phyloP scores from a whole-genome alignment of 2,888 invertebrate species.

The Hydraecia micacea region DNA sequence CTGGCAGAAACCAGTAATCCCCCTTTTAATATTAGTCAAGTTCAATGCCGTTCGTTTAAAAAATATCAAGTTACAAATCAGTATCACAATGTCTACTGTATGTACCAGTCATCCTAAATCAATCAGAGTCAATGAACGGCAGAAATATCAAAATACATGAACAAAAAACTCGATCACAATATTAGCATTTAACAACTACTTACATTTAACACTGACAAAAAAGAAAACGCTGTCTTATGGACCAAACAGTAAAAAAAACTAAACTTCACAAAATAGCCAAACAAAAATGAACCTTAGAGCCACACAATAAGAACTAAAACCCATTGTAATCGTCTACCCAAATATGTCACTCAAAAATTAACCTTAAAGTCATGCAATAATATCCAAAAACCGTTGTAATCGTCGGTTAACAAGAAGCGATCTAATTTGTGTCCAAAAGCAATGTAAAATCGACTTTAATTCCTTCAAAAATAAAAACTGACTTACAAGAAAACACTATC shows the following conservation, averaged over 20 bases:
- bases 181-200: constrained; percentile 32
- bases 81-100: neutral
- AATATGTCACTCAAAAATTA: neutral
- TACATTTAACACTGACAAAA: neutral
- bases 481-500: constrained; percentile 7
- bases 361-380: neutral
- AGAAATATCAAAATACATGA: constrained; percentile 6
- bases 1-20: no score
- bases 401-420: neutral
- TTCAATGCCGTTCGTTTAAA: neutral
- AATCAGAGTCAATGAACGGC: constrained; percentile 43
- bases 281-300: neutral
- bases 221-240: constrained; percentile 12
- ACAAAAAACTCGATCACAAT: constrained; percentile 35
- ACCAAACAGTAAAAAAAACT: neutral
- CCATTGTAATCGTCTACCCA: neutral
- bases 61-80: neutral
- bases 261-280: neutral
- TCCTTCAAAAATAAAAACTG: neutral
- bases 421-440: neutral
- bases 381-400: neutral
- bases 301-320: neutral
- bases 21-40: neutral
- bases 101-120: constrained; percentile 5
- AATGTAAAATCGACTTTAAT: constrained; percentile 23